Evolutionary conservation across 2,797 vertebrate genomes (phyloP).

Genomic region (Hephaestus fuliginosus): DNA sequence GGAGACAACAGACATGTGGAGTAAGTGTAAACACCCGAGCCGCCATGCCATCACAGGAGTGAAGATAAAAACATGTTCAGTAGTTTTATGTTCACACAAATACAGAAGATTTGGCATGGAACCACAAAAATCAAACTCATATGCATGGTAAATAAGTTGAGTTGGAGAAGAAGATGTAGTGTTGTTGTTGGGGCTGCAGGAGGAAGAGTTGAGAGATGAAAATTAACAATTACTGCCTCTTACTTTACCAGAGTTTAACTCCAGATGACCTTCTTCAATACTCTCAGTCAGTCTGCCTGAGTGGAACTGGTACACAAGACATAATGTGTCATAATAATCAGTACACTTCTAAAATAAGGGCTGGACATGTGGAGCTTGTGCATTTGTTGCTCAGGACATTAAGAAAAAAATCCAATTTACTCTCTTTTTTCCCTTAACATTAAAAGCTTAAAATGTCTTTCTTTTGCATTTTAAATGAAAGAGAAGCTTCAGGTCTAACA

Average conservation of each 20-base stretch:
- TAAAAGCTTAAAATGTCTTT: not conserved
- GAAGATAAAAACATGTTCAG: not conserved
- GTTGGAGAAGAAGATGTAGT: too few species aligned
- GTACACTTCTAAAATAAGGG: not conserved
- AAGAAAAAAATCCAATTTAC: not conserved
- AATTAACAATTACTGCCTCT: too few species aligned
- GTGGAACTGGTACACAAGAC: too few species aligned
- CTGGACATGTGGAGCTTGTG: not conserved
- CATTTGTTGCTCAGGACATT: not conserved
- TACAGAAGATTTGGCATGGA: too few species aligned
- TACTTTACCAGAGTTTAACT: too few species aligned
- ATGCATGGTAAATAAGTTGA: too few species aligned
- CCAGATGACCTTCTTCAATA: too few species aligned
- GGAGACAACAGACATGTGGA: not conserved
- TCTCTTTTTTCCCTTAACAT: not conserved
- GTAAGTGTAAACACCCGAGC: not conserved
- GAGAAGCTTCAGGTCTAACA: not conserved
- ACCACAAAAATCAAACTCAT: too few species aligned
- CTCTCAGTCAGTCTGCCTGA: too few species aligned
- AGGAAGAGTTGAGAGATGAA: too few species aligned
- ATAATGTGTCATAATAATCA: constrained; percentile 1
- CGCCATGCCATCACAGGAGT: not conserved
- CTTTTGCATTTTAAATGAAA: not conserved
- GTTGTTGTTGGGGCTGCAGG: too few species aligned
- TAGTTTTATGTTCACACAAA: not conserved